phyloP scores from a whole-genome alignment of 2,888 invertebrate species.

The Pollenia angustigena region DNA sequence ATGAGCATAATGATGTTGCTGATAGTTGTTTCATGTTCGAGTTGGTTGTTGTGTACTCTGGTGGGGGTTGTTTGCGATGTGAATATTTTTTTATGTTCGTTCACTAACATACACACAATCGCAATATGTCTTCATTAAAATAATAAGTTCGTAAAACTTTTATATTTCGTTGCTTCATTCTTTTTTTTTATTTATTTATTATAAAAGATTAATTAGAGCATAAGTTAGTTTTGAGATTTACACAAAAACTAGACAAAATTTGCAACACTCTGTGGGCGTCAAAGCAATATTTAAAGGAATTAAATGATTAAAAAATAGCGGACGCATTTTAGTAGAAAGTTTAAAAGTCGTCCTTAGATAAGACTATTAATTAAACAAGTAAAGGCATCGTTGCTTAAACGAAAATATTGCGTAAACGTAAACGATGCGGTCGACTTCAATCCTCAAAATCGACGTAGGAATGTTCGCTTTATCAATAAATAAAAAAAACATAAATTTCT shows the following conservation, averaged over 20 bases:
- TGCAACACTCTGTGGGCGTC: neutral
- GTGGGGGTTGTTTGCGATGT: slow-evolving; percentile 8
- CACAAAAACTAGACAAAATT: slow-evolving; percentile 26
- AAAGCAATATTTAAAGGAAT: neutral
- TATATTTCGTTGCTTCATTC: neutral
- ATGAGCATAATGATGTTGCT: slow-evolving; percentile 42
- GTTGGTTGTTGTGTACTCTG: slow-evolving; percentile 34
- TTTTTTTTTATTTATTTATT: slow-evolving; percentile 12
- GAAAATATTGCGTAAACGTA: too few species aligned
- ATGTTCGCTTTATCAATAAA: too few species aligned
- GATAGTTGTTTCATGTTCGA: slow-evolving; percentile 34
- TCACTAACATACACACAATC: neutral
- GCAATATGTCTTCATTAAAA: slow-evolving; percentile 61
- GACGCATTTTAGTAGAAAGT: too few species aligned
- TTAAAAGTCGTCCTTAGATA: too few species aligned
- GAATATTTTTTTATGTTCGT: slow-evolving; percentile 16
- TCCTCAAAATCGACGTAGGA: too few species aligned
- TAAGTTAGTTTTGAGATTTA: slow-evolving; percentile 43
- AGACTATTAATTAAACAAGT: too few species aligned
- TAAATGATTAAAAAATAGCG: neutral
- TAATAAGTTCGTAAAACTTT: slow-evolving; percentile 46
- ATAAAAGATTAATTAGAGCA: slow-evolving; percentile 69
- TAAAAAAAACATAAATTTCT: too few species aligned
- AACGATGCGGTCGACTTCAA: too few species aligned
- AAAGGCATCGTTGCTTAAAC: too few species aligned